phyloP scores from a whole-genome alignment of 2,797 vertebrate genomes.

The Meda fulgida region DNA sequence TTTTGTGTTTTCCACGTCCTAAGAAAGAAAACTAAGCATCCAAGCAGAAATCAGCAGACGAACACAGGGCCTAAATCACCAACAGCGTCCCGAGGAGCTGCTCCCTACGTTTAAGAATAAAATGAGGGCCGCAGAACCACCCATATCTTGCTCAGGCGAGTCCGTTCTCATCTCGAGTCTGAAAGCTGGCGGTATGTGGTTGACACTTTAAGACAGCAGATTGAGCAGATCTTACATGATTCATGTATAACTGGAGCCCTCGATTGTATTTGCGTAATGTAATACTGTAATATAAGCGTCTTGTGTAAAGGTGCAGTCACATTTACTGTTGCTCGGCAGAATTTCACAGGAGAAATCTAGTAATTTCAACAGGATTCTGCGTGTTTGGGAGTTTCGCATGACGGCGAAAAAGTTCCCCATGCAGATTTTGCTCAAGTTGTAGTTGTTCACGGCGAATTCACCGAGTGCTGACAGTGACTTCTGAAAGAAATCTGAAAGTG shows the following conservation, averaged over 20 bases:
- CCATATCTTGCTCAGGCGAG: slow-evolving; percentile 57
- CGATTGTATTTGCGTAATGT: neutral
- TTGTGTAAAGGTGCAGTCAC: neutral
- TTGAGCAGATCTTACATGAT: slow-evolving; percentile 15
- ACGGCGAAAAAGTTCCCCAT: neutral
- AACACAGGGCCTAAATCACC: slow-evolving; percentile 69
- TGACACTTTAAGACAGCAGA: slow-evolving; percentile 28
- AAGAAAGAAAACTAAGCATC: slow-evolving; percentile 71
- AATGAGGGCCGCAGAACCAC: slow-evolving; percentile 57
- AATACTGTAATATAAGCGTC: neutral
- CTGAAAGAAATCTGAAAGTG: neutral
- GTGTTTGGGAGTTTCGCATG: neutral
- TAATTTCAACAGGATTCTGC: neutral
- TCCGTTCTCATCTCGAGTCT: slow-evolving; percentile 51
- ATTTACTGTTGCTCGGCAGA: neutral
- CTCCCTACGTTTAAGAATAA: slow-evolving; percentile 64
- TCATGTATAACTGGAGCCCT: slow-evolving; percentile 17
- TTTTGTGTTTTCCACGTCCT: slow-evolving; percentile 52
- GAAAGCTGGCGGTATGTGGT: neutral
- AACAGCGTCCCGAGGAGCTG: slow-evolving; percentile 67
- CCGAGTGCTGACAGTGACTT: neutral
- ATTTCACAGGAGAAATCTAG: neutral
- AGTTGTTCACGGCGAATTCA: neutral
- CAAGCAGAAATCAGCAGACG: slow-evolving; percentile 58
- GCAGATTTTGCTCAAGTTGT: neutral